A percentile compares a stretch with the other conserved stretches of the same genome.
Conservation (phyloP, 2,113 vertebrate genomes). For the Perca schrenkii region DNA sequence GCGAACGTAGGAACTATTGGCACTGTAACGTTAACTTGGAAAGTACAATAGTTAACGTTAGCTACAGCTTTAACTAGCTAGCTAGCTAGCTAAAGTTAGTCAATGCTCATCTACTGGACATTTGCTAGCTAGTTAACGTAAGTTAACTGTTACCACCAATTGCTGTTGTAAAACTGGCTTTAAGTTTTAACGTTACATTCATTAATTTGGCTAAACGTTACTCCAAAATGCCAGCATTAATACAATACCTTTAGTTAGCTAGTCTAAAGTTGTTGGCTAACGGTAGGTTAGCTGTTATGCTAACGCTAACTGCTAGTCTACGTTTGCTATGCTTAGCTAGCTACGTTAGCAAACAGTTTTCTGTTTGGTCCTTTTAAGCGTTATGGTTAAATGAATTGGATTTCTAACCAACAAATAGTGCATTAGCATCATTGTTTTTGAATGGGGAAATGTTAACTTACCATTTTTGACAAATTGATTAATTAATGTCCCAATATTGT, state of each 20-base stretch:
- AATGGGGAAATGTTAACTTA: constrained; percentile 29
- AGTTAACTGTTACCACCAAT: neutral
- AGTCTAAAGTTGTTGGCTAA: neutral
- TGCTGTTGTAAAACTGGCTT: neutral
- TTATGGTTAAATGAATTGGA: neutral
- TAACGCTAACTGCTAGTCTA: constrained; percentile 1
- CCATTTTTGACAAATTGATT: constrained; percentile 47
- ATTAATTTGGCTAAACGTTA: neutral
- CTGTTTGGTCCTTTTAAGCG: neutral
- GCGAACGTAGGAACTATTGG: neutral
- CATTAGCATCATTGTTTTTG: fast-evolving
- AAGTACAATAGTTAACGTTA: neutral
- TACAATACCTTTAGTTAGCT: neutral
- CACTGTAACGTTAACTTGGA: neutral
- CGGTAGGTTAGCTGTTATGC: neutral
- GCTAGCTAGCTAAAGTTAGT: neutral
- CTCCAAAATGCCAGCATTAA: neutral
- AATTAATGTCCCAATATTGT: neutral
- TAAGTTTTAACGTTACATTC: no score
- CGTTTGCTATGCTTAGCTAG: constrained; percentile 16
- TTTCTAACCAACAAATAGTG: no score
- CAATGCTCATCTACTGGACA: no score
- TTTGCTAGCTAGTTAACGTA: neutral
- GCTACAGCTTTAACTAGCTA: neutral
- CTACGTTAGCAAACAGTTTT: constrained; percentile 29